phyloP scores from a whole-genome alignment of 2,113 vertebrate genomes.

The Clinocottus analis region DNA sequence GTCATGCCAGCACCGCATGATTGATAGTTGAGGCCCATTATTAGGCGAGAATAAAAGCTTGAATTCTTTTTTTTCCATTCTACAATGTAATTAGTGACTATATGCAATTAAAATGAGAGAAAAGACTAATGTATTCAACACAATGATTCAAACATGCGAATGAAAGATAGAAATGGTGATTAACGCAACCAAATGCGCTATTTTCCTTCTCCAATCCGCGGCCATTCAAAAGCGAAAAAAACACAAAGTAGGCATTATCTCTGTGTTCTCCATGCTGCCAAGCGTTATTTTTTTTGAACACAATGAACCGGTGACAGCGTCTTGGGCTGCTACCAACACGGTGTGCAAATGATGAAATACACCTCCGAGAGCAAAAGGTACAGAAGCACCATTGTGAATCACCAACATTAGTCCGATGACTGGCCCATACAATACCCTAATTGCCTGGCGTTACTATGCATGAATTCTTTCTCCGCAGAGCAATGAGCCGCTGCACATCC shows the following conservation, averaged over 20 bases:
- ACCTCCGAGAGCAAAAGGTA: conserved; percentile 65
- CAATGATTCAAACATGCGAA: conserved; percentile 37
- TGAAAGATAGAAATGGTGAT: conserved; percentile 66
- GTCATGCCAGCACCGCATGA: neutral
- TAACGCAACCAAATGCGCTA: conserved; percentile 30
- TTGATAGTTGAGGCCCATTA: conserved; percentile 30
- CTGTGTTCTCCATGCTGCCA: conserved; percentile 41
- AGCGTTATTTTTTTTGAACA: conserved; percentile 53
- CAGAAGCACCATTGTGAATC: conserved; percentile 58
- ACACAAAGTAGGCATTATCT: conserved; percentile 49
- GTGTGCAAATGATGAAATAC: conserved; percentile 68
- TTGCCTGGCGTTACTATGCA: conserved; percentile 53
- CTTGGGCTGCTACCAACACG: conserved; percentile 63
- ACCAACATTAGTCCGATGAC: conserved; percentile 62
- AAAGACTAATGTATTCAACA: conserved; percentile 48
- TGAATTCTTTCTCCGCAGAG: conserved; percentile 40
- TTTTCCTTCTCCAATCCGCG: conserved; percentile 36
- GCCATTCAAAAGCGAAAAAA: conserved; percentile 48
- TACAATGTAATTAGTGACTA: conserved; percentile 66
- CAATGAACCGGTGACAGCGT: conserved; percentile 64
- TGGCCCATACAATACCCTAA: conserved; percentile 68
- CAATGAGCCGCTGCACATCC: conserved; percentile 40
- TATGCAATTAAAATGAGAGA: conserved; percentile 49
- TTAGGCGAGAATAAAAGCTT: conserved; percentile 34
- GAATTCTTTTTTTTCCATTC: conserved; percentile 39